These are phyloP conservation scores for Diachasmimorpha longicaudata DNA, from an alignment of 1,140 invertebrate species.

Conservation along the genomic window DNA sequence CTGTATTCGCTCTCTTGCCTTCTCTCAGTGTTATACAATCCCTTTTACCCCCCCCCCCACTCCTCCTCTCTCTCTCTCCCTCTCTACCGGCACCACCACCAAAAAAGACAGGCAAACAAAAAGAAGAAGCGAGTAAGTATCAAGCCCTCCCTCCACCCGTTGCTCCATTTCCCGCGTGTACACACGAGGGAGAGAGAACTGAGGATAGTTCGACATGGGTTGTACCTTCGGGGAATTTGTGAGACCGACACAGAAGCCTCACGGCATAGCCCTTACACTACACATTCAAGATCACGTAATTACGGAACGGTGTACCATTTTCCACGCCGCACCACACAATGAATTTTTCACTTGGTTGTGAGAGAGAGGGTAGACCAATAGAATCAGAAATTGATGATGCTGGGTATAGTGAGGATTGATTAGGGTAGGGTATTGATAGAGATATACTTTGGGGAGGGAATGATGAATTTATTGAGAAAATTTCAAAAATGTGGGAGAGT, in stretches of 20 bases:
- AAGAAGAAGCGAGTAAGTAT: neutral
- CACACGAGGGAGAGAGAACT: neutral
- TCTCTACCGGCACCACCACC: neutral
- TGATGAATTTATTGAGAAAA: too few species aligned
- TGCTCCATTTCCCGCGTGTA: slow-evolving; percentile 8
- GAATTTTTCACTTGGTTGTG: neutral
- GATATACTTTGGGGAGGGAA: too few species aligned
- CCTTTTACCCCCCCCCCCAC: too few species aligned
- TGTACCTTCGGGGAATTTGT: slow-evolving; percentile 1
- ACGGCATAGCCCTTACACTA: neutral
- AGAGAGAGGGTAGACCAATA: neutral
- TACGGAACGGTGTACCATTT: neutral
- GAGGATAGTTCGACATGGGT: neutral
- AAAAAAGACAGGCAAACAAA: neutral
- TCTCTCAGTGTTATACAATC: neutral
- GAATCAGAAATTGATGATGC: neutral
- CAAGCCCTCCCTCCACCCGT: neutral
- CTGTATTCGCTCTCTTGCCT: slow-evolving; percentile 31
- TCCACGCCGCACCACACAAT: neutral
- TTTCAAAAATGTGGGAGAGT: too few species aligned
- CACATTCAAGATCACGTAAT: slow-evolving; percentile 5
- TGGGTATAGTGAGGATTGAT: neutral
- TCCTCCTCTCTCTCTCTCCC: too few species aligned
- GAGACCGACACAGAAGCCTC: neutral
- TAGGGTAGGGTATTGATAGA: too few species aligned